Conservation (phyloP, 1,140 invertebrate species). For the Mycetomoellerius zeteki region DNA sequence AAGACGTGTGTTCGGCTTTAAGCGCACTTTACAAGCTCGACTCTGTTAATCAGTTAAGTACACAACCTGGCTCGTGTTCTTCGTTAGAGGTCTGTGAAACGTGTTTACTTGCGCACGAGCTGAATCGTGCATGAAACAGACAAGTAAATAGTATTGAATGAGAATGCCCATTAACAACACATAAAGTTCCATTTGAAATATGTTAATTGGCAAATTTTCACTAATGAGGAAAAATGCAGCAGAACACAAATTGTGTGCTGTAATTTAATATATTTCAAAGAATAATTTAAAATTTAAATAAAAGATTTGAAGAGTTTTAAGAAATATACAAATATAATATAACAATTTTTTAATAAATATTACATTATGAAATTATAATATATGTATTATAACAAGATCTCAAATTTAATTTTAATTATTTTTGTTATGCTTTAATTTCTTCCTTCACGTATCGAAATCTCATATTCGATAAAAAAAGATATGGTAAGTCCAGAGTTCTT, state of each 20-base stretch:
- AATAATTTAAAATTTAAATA: neutral
- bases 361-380: neutral
- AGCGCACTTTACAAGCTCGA: slow-evolving; percentile 69
- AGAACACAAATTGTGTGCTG: neutral
- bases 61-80: slow-evolving; percentile 63
- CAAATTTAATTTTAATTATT: slow-evolving; percentile 21
- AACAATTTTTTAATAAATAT: neutral
- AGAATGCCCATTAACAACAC: slow-evolving; percentile 46
- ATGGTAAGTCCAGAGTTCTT: neutral
- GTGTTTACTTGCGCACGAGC: slow-evolving; percentile 56
- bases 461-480: neutral
- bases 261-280: neutral
- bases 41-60: slow-evolving; percentile 69
- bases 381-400: no score
- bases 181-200: slow-evolving; percentile 2
- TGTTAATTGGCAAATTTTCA: slow-evolving; percentile 18
- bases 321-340: neutral
- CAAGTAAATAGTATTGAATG: slow-evolving; percentile 58
- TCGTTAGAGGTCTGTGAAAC: slow-evolving; percentile 64
- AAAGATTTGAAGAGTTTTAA: neutral
- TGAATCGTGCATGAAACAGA: slow-evolving; percentile 60
- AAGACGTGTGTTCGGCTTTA: slow-evolving; percentile 73
- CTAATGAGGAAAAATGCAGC: neutral
- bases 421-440: neutral
- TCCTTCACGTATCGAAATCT: neutral